Evolutionary conservation across 2,888 invertebrate species (phyloP), one percentile per base, ranked within the genome.

Genomic region (Zaprionus bogoriensis): DNA sequence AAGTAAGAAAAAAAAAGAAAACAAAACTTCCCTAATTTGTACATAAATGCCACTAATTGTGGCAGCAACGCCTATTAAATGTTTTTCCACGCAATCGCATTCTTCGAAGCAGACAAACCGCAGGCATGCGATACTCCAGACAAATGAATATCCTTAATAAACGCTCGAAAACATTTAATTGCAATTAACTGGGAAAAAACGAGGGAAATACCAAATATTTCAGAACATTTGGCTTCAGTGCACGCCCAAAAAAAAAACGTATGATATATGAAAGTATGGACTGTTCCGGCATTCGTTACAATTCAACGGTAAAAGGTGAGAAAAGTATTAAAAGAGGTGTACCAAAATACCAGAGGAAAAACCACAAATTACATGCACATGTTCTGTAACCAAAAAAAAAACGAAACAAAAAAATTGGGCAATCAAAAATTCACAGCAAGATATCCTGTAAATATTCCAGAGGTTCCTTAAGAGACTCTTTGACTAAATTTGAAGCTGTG

Each of bases 311-410:
- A 61, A 74, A 65, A 81, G 87, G 81, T 77, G 81, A 81, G 81
- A 87, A 81, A 81, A 81, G 81, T 81, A 84, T 81, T 81, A 73
- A 69, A 45, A 42, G 55, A 67, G 22, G 36, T 10, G 58, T 39
- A 17, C 19, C 44, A 47, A 60, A 53, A 41, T 45, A 47, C 10
- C 2, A 12, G 38, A 36, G 20, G 10, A 45, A 50, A 68, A 84
- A 81, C 87, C 87, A 42, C 81, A 81, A 81, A 81, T 81, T 64
- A 77, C 78, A 50, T 19, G 74, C 87, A 83, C 63, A 74, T 81
- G 80, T 63, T 57, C 23, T 9, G 10, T n/a, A 42, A 27, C 50
- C 12, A 28, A 20, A 25, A 27, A 20, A n/a, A 1, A 30, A 32
- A 19, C 7, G 22, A 1, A 17, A 12, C 20, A 36, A 27, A 14